These are phyloP conservation scores for Cotesia glomerata DNA, from an alignment of 1,140 invertebrate species.

Conservation along the genomic window DNA sequence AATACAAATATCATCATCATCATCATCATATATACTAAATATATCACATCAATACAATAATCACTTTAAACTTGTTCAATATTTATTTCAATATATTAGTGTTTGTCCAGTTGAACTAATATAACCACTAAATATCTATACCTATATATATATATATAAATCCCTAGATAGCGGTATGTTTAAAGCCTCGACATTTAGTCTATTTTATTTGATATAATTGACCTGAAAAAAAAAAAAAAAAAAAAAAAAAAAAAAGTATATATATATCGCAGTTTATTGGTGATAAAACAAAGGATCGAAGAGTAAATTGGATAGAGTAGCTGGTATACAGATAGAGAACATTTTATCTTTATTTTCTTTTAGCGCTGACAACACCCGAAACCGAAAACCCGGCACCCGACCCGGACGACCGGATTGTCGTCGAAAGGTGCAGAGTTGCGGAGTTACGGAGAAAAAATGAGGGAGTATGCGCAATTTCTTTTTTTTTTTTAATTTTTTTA, in stretches of 20 bases:
- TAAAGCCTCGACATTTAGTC: too few species aligned
- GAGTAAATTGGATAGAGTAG: conserved; percentile 18
- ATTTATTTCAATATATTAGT: conserved; percentile 29
- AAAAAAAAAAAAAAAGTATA: background rate
- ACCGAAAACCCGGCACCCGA: too few species aligned
- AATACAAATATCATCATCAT: too few species aligned
- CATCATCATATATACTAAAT: background rate
- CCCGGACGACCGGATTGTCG: conserved; percentile 48
- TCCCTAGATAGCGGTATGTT: background rate
- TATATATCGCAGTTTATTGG: background rate
- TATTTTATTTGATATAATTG: too few species aligned
- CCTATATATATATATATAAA: too few species aligned
- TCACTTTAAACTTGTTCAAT: conserved; percentile 22
- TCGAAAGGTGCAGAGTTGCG: conserved; percentile 1
- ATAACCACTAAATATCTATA: conserved; percentile 7
- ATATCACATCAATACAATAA: conserved; percentile 1
- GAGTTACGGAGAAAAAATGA: conserved; percentile 14
- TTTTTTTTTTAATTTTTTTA: conserved; percentile 20
- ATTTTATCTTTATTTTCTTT: conserved; percentile 54
- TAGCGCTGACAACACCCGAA: too few species aligned
- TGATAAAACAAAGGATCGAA: conserved; percentile 19
- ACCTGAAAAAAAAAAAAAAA: too few species aligned
- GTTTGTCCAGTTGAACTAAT: conserved; percentile 59
- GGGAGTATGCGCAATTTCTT: conserved; percentile 9
- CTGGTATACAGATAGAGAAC: conserved; percentile 55